phyloP scores from a whole-genome alignment of 2,113 vertebrate species.

The Gavialis gangeticus region DNA sequence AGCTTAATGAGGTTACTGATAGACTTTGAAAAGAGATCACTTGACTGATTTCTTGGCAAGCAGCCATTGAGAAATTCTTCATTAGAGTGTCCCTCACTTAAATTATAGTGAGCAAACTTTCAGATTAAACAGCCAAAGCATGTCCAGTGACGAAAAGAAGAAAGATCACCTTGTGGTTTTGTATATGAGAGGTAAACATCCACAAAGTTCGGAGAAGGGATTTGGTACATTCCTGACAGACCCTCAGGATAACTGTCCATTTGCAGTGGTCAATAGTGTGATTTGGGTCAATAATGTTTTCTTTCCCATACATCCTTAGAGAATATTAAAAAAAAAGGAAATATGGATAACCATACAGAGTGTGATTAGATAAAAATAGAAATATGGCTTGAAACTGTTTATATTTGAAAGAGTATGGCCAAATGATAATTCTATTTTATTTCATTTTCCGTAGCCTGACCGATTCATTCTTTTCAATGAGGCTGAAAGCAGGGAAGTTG shows the following conservation, averaged over 20 bases:
- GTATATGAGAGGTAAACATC: background rate
- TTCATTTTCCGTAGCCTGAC: background rate
- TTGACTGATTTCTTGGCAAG: conserved; percentile 58
- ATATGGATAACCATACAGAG: background rate
- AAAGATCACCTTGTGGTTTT: background rate
- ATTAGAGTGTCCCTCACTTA: conserved; percentile 37
- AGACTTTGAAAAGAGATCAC: conserved; percentile 35
- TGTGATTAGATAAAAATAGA: background rate
- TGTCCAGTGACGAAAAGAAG: background rate
- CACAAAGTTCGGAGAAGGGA: background rate
- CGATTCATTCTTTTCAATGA: background rate
- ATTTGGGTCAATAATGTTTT: background rate
- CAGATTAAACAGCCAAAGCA: background rate
- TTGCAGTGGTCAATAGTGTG: background rate
- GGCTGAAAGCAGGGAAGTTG: background rate
- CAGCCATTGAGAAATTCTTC: conserved; percentile 41
- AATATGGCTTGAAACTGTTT: background rate
- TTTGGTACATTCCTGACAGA: background rate
- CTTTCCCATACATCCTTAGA: background rate
- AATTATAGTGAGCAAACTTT: background rate
- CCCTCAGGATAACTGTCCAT: background rate
- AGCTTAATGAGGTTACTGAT: conserved; percentile 64
- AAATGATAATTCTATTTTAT: background rate
- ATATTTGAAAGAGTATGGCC: background rate
- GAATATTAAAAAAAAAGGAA: background rate